A percentile compares a stretch with the other conserved stretches of the same genome.
Conservation (phyloP, 2,797 vertebrate species). For the Aselliscus stoliczkanus region DNA sequence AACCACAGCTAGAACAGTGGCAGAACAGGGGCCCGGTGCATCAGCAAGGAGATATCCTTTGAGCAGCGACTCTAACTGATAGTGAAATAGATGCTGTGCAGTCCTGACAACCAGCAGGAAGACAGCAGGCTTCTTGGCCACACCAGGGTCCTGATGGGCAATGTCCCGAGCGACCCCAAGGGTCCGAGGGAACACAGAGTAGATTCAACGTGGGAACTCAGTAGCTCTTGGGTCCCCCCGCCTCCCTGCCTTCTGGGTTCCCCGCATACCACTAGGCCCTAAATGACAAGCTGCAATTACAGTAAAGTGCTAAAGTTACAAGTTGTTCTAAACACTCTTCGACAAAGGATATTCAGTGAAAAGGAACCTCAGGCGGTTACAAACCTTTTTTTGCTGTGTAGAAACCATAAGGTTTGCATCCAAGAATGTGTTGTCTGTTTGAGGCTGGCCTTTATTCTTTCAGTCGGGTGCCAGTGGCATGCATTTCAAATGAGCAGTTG, state of each 20-base stretch:
- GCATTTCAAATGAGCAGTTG: constrained; percentile 63
- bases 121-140: background rate
- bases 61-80: background rate
- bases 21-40: accelerated
- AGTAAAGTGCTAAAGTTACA: constrained; percentile 57
- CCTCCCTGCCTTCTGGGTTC: background rate
- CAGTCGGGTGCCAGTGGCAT: constrained; percentile 41
- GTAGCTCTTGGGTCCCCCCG: background rate
- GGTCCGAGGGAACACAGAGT: background rate
- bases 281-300: constrained; percentile 64
- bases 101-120: background rate
- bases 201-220: background rate
- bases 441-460: constrained; percentile 65
- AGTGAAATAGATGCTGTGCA: accelerated
- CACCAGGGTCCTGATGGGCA: background rate
- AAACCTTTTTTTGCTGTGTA: constrained; percentile 36
- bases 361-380: constrained; percentile 44
- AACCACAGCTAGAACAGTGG: background rate
- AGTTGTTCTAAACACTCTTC: constrained; percentile 52
- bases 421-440: constrained; percentile 61
- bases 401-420: constrained; percentile 71
- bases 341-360: constrained; percentile 48
- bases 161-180: background rate
- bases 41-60: background rate
- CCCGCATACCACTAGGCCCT: constrained; percentile 24